phyloP scores from a whole-genome alignment of 2,113 vertebrate genomes.

The Eclectus roratus region DNA sequence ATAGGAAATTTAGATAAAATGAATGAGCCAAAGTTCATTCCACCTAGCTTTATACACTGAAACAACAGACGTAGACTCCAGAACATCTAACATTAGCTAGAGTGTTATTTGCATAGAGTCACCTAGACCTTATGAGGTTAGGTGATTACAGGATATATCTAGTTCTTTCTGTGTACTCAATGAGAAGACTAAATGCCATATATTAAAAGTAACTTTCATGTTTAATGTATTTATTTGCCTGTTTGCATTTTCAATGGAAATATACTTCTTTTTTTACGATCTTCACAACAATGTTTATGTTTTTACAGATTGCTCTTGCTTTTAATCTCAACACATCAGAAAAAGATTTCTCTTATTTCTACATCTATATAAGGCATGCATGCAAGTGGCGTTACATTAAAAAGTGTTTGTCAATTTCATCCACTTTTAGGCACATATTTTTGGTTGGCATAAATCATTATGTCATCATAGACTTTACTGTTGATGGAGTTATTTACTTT shows the following conservation, averaged over 20 bases:
- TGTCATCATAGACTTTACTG: background rate
- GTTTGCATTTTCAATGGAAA: background rate
- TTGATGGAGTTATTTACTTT: background rate
- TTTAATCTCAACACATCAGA: background rate
- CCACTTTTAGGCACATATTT: background rate
- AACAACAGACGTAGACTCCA: background rate
- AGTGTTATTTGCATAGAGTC: background rate
- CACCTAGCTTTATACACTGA: background rate
- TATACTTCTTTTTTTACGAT: background rate
- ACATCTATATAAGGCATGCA: rapidly evolving
- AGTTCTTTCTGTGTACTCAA: background rate
- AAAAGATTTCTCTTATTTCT: background rate
- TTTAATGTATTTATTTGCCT: background rate
- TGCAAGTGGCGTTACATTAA: background rate
- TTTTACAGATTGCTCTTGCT: background rate
- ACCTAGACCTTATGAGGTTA: background rate
- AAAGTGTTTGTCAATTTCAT: background rate
- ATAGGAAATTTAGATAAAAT: background rate
- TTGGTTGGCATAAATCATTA: background rate
- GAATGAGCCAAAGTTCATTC: background rate
- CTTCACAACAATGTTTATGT: background rate
- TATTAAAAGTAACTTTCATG: background rate
- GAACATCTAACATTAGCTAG: background rate
- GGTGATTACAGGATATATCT: background rate
- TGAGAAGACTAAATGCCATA: background rate